Evolutionary conservation across 2,797 vertebrate genomes (phyloP), one percentile per base, ranked within the genome.

Genomic region (Lerista edwardsae): DNA sequence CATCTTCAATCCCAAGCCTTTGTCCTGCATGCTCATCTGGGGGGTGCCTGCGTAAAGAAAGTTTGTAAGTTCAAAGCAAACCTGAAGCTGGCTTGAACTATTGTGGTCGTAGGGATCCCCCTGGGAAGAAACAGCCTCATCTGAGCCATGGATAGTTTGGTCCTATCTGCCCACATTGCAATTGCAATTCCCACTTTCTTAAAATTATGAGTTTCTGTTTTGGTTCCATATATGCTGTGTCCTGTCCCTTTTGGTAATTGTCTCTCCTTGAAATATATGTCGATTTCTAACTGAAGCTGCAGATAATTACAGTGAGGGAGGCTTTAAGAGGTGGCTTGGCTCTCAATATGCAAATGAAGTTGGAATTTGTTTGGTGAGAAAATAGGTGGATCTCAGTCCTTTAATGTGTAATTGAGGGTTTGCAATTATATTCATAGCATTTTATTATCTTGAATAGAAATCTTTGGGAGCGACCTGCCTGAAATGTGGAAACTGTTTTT

Each of bases 401-500:
- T 91, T 77, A 85, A 87, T 87, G 65, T 84, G 25, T 47, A 88
- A 88, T 55, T 85, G 41, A 88, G 75, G 5, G 59, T 86, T 88
- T 91, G 10, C 61, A 81, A n/a, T 88, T 65, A 87, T 94, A 95
- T 90, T 93, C 87, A 85, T 83, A 89, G 65, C 29, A 92, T 94
- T 95, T 93, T 93, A 89, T 94, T 95, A 90, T 91, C 93, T 94
- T 93, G 93, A 92, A 93, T 93, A 93, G 57, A 92, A 93, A 89
- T 91, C 73, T 84, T 93, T 94, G 90, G 57, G 84, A 91, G 89
- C 79, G 89, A 93, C 92, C 93, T 95, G 90, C 84, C 90, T 95
- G 80, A 64, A 93, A 94, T 94, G 88, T 92, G 74, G 92, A 94
- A 93, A 94, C 95, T 95, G 94, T 95, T 96, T 95, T 86, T 69